phyloP scores from a whole-genome alignment of 2,113 vertebrate species.

The Pseudorectes ferrugineus region DNA sequence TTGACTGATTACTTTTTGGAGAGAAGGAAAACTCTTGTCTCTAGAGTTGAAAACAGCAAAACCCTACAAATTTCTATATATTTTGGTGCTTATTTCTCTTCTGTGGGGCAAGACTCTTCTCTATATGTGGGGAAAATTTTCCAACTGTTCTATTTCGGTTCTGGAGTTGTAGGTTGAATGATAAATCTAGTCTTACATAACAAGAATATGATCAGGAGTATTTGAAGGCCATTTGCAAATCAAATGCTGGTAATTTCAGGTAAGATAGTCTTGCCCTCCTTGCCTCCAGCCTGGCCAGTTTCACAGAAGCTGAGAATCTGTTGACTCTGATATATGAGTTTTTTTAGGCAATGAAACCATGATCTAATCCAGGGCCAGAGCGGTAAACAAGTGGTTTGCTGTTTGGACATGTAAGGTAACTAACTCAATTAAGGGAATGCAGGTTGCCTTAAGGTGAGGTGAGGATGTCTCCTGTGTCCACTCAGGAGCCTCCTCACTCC shows the following conservation, averaged over 20 bases:
- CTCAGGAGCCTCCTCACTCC: not conserved
- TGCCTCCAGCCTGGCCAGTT: not conserved
- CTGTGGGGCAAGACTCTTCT: not conserved
- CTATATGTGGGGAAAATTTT: not conserved
- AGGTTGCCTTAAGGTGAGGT: not conserved
- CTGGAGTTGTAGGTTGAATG: not conserved
- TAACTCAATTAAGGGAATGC: not conserved
- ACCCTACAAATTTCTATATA: not conserved
- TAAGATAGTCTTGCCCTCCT: not conserved
- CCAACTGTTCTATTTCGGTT: not conserved
- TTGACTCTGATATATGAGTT: not conserved
- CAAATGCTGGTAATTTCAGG: not conserved
- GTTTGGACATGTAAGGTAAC: conserved; percentile 2
- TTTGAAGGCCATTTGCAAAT: not conserved
- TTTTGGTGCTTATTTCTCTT: not conserved
- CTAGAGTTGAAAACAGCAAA: not conserved
- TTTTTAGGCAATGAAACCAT: conserved; percentile 22
- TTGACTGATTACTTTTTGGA: not conserved
- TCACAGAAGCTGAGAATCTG: not conserved
- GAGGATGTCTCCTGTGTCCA: not conserved
- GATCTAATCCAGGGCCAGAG: conserved; percentile 1
- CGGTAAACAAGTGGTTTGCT: not conserved
- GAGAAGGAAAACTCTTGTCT: not conserved
- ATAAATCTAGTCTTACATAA: not conserved
- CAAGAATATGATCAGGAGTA: not conserved